Evolutionary conservation across 2,113 vertebrate species (phyloP), one percentile per base, ranked within the genome.

Genomic region (Ochotona curzoniae): DNA sequence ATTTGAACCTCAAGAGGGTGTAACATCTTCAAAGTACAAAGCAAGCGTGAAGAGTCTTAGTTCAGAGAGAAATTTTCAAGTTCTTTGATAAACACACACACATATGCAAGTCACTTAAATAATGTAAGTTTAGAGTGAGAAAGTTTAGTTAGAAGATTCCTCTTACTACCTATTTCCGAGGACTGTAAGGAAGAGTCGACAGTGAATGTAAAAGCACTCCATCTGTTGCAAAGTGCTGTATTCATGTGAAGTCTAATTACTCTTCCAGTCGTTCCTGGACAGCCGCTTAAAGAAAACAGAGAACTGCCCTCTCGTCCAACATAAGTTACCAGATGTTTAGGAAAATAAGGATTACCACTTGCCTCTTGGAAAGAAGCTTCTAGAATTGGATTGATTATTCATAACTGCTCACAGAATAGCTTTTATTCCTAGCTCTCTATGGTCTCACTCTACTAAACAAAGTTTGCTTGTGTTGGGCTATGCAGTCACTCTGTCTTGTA

Each of bases 171-270:
- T 76, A 60, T 74, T 81, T 94, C 83, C 75, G 10, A 87, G 71
- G 12, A 11, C 74, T 73, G 23, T 35, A 92, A 30, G 12, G 44
- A 84, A 17, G 28, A 89, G 44, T 69, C 66, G 25, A 38, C 54
- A 92, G 84, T 67, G 54, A 91, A 94, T 92, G n/a, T n/a, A 83
- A 87, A 96, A 93, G 13, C 28, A 66, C 57, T 83, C 80, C 32
- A 57, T 95, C 32, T 83, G 75, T 84, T 60, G 54, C 15, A 84
- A 87, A 80, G 18, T 83, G 32, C 44, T 89, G 14, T 44, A 79
- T 61, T 13, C 17, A 54, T 87, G 20, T 80, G 61, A 87, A 71
- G 93, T 87, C 47, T 89, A 87, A 63, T 93, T 86, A 80, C 23
- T 69, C 44, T 96, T 96, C 44, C 60, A 47, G n/a, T 92, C 69